Percentiles rank a stretch among this genome's conserved stretches.
phyloP scores from a whole-genome alignment of 2,888 invertebrate species.

The Barypeithes pellucidus region DNA sequence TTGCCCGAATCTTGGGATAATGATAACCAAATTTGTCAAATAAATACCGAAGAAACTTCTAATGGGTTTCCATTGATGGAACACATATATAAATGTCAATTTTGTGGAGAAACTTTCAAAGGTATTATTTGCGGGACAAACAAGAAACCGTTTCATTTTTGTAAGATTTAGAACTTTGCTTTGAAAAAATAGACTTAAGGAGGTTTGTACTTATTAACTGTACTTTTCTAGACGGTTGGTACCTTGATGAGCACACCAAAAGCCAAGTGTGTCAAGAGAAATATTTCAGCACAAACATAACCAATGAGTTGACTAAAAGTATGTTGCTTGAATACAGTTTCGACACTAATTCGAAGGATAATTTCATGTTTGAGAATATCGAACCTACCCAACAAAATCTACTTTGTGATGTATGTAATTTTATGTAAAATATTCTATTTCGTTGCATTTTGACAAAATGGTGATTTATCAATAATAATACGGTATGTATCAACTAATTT shows the following conservation, averaged over 20 bases:
- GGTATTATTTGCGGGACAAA: no score
- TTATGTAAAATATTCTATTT: not conserved
- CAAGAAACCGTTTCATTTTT: no score
- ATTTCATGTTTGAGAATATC: slow-evolving; percentile 55
- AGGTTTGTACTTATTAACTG: no score
- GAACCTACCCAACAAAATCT: slow-evolving; percentile 56
- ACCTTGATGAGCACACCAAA: slow-evolving; percentile 67
- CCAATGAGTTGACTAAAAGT: slow-evolving; percentile 63
- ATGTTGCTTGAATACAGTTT: slow-evolving; percentile 61
- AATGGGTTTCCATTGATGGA: slow-evolving; percentile 64
- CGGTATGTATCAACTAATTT: no score
- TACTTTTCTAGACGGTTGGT: slow-evolving; percentile 66
- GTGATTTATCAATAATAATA: no score
- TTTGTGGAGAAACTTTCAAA: slow-evolving; percentile 67
- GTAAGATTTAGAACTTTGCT: no score
- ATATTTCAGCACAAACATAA: slow-evolving; percentile 65
- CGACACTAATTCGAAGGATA: slow-evolving; percentile 55
- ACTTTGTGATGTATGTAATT: slow-evolving; percentile 61
- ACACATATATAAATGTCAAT: slow-evolving; percentile 66
- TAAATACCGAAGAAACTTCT: slow-evolving; percentile 60
- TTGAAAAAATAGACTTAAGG: no score
- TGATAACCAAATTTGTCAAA: slow-evolving; percentile 64
- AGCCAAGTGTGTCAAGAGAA: slow-evolving; percentile 66
- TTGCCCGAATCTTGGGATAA: slow-evolving; percentile 69
- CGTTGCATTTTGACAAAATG: no score